Conservation (phyloP, 2,113 vertebrate genomes). For the Corythornis madagascariensis region DNA sequence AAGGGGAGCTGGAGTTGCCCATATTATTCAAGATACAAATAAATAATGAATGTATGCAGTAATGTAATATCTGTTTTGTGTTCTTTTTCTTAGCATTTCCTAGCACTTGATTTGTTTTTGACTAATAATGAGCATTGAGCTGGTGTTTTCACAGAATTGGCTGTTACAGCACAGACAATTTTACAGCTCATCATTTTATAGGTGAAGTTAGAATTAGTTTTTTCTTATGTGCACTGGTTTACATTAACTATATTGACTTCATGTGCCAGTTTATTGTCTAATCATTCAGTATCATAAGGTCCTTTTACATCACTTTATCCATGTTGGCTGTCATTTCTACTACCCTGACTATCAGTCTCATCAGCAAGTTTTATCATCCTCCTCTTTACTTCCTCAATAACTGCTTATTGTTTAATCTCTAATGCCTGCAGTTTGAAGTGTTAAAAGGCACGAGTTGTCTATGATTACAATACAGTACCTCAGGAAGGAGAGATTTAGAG, state of each 20-base stretch:
- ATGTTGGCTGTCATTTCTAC: conserved; percentile 24
- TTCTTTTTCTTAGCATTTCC: neutral
- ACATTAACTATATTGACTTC: neutral
- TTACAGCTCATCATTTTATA: neutral
- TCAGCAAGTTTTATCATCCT: conserved; percentile 22
- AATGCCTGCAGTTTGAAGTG: conserved; percentile 7
- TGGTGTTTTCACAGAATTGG: neutral
- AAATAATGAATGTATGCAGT: neutral
- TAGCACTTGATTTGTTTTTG: neutral
- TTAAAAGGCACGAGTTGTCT: neutral
- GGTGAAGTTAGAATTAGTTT: neutral
- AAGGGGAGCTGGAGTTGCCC: neutral
- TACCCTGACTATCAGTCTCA: conserved; percentile 30
- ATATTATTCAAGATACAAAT: neutral
- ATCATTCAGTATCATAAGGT: neutral
- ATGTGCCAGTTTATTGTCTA: neutral
- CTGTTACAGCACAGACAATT: neutral
- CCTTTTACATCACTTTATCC: neutral
- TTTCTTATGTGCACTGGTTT: neutral
- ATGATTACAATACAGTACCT: neutral
- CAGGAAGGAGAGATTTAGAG: conserved; percentile 10
- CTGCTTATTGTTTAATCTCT: conserved; percentile 52
- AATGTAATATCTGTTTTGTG: neutral
- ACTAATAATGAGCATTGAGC: neutral
- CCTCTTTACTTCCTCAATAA: neutral